Base-by-base conservation (phyloP, 2,113 vertebrate species). In the Ophiodon elongatus region DNA sequence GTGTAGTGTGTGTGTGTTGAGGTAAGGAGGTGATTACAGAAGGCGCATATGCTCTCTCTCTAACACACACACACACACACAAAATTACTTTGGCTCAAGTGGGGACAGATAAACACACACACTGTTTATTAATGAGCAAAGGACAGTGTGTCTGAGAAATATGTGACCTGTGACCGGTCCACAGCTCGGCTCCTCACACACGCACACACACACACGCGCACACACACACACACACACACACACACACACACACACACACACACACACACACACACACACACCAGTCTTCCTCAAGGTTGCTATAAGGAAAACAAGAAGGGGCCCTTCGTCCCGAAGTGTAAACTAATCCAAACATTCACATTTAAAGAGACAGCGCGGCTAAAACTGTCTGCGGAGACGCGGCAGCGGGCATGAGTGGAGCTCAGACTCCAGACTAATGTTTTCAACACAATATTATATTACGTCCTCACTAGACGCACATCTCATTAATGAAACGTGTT, bases 141-240 rank as follows among this genome's bases (percentile, higher is more conserved):
- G 77, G 83, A 86, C 35, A 69, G 37, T 65, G 83, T 80, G 74
- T 88, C 84, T 88, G 85, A 91, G 87, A 91, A 93, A 91, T 83
- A 82, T 85, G 85, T 50, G 79, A 92, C 88, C 82, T 85, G 37
- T 89, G 83, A 88, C 62, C 62, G 0, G n/a, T 27, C 3, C 8
- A 45, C 80, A 83, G 41, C 23, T 79, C 41, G n/a, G 25, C 76
- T 69, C 82, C 63, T 29, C 14, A 25, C 54, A 14, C 25, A 75
- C 27, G n/a, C 6, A 73, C 56, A 54, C 76, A 73, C 35, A 76
- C 76, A 82, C 70, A 80, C 80, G 77, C 85, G 54, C 64, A 71
- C 80, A 76, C 80, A 71, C 1, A 50, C 29, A 56, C 59, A 72
- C 45, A 79, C 50, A 29, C 13, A 65, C 59, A 59, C 76, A 78